Conservation (phyloP, 2,888 invertebrate species). For the Drosophila prostipennis region DNA sequence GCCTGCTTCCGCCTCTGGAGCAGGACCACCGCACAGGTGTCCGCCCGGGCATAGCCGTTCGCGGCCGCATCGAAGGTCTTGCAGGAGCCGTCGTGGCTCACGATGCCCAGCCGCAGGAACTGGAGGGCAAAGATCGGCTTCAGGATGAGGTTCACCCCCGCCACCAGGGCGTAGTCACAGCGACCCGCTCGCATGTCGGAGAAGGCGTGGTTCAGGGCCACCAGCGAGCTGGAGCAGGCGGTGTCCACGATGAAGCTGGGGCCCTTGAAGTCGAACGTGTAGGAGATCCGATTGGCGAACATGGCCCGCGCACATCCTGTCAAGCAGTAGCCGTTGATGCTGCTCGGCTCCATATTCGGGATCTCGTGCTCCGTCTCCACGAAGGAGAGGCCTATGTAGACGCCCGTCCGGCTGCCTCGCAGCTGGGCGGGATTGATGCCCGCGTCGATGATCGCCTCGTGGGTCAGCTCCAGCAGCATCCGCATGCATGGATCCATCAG, state of each 20-base stretch:
- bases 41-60: constrained; percentile 96
- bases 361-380: constrained; percentile 96
- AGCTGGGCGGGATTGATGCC: constrained; percentile 92
- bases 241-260: constrained; percentile 99
- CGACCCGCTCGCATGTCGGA: constrained; percentile 92
- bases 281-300: constrained; percentile 98
- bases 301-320: constrained; percentile 97
- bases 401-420: constrained; percentile 95
- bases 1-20: constrained; percentile 92
- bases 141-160: constrained; percentile 94
- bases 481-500: constrained; percentile 97
- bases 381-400: constrained; percentile 95
- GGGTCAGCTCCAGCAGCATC: constrained; percentile 94
- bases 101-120: constrained; percentile 96
- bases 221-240: constrained; percentile 97
- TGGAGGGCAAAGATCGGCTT: constrained; percentile 96
- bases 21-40: constrained; percentile 93
- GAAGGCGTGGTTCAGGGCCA: constrained; percentile 94
- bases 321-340: constrained; percentile 94
- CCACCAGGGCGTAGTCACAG: constrained; percentile 97
- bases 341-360: constrained; percentile 91
- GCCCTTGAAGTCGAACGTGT: constrained; percentile 97
- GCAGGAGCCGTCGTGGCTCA: constrained; percentile 92
- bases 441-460: constrained; percentile 96
- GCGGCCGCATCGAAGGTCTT: constrained; percentile 97